Conservation (phyloP, 2,797 vertebrate species). For the Etheostoma nigrum region DNA sequence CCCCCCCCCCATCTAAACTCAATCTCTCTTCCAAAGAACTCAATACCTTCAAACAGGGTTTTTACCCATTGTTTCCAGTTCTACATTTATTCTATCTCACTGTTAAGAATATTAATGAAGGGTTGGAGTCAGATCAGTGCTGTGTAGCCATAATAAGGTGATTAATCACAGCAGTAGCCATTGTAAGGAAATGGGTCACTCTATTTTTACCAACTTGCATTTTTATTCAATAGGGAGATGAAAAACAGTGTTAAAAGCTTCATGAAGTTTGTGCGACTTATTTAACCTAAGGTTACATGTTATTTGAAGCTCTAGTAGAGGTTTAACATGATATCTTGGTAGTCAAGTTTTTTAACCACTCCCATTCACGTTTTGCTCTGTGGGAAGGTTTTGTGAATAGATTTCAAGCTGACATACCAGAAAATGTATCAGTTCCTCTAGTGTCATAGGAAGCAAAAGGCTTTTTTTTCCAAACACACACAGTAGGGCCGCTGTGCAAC, state of each 20-base stretch:
- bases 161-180: conserved; percentile 55
- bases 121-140: conserved; percentile 28
- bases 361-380: not conserved
- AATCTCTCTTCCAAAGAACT: conserved; percentile 43
- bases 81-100: conserved; percentile 57
- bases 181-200: conserved; percentile 26
- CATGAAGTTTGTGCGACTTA: not conserved
- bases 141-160: conserved; percentile 34
- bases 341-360: not conserved
- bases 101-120: conserved; percentile 64
- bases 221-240: conserved; percentile 4
- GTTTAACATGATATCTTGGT: not conserved
- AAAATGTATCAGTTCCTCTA: not conserved
- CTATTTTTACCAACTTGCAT: conserved; percentile 14
- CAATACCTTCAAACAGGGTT: conserved; percentile 48
- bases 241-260: conserved; percentile 10
- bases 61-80: conserved; percentile 35
- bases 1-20: conserved; percentile 26
- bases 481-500: conserved; percentile 45
- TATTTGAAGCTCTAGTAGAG: conserved; percentile 1
- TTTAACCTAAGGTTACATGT: conserved; percentile 2
- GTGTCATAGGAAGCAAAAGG: not conserved
- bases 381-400: not conserved
- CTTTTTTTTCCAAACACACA: conserved; percentile 9
- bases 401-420: not conserved